A percentile compares a stretch with the other conserved stretches of the same genome.
Evolutionary conservation across 2,797 vertebrate genomes (phyloP).

Genomic region (Chelonia mydas): DNA sequence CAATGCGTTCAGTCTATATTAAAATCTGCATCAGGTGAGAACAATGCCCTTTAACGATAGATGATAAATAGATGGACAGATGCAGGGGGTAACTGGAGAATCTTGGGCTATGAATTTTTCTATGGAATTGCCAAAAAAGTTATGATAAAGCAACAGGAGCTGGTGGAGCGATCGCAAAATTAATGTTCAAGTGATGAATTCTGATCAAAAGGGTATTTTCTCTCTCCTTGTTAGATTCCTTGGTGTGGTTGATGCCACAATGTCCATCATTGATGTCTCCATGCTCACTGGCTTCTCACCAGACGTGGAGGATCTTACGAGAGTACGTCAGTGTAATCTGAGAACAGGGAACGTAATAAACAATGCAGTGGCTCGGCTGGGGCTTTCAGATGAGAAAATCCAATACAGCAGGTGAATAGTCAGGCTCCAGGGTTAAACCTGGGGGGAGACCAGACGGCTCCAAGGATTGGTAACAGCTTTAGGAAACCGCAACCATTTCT

Average conservation of each 20-base stretch:
- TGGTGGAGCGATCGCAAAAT: not conserved
- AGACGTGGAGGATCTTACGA: conserved; percentile 72
- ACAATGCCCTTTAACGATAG: not conserved
- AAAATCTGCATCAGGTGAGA: not conserved
- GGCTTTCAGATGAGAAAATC: not conserved
- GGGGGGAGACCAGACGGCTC: not conserved
- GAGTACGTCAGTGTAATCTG: conserved; percentile 58
- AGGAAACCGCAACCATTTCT: not conserved
- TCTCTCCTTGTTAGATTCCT: conserved; percentile 67
- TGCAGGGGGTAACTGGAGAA: not conserved
- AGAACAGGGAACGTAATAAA: not conserved
- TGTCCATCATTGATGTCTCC: conserved; percentile 83
- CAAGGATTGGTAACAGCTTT: not conserved
- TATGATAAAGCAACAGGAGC: not conserved
- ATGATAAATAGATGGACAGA: not conserved
- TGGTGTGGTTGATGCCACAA: conserved; percentile 68
- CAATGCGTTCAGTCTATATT: not conserved
- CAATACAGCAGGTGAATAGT: not conserved
- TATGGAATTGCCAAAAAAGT: not conserved
- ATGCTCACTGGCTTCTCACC: conserved; percentile 81
- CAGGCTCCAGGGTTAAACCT: not conserved
- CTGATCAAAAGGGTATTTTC: not conserved
- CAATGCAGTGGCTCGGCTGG: not conserved
- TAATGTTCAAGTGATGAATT: not conserved
- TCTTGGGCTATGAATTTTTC: not conserved